A percentile compares a stretch with the other conserved stretches of the same genome.
Evolutionary conservation across 2,888 invertebrate genomes (phyloP).

Genomic region (Calliopum simillimum): DNA sequence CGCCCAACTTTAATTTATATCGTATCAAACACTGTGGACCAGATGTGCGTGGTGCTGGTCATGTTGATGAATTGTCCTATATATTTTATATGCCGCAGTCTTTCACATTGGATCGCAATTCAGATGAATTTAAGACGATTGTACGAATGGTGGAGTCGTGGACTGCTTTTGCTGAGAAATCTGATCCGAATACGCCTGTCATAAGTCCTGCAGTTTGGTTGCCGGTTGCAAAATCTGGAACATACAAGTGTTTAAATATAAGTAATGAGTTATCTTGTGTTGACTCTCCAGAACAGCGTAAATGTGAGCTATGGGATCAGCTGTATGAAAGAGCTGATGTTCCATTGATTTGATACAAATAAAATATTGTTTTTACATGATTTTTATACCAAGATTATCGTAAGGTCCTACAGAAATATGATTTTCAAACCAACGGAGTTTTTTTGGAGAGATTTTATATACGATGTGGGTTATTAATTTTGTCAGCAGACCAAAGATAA

Average conservation of each 20-base stretch:
- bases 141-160: constrained; percentile 60
- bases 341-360: no score
- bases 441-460: no score
- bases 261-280: constrained; percentile 54
- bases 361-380: no score
- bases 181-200: constrained; percentile 57
- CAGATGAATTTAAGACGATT: constrained; percentile 57
- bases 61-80: constrained; percentile 63
- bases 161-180: constrained; percentile 59
- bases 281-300: constrained; percentile 55
- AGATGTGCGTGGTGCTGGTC: constrained; percentile 56
- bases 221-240: constrained; percentile 41
- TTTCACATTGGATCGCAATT: constrained; percentile 47
- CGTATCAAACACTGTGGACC: constrained; percentile 53
- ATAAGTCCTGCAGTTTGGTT: constrained; percentile 52
- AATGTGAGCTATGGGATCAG: constrained; percentile 36
- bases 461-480: no score
- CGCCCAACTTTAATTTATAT: constrained; percentile 58
- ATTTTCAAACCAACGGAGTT: no score
- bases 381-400: no score
- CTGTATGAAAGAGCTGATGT: constrained; percentile 32
- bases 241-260: constrained; percentile 57
- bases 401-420: no score
- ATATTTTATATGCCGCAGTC: constrained; percentile 58
- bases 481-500: no score